These are phyloP conservation scores for Erebia ligea DNA, from an alignment of 2,888 invertebrate species.

Conservation along the genomic window DNA sequence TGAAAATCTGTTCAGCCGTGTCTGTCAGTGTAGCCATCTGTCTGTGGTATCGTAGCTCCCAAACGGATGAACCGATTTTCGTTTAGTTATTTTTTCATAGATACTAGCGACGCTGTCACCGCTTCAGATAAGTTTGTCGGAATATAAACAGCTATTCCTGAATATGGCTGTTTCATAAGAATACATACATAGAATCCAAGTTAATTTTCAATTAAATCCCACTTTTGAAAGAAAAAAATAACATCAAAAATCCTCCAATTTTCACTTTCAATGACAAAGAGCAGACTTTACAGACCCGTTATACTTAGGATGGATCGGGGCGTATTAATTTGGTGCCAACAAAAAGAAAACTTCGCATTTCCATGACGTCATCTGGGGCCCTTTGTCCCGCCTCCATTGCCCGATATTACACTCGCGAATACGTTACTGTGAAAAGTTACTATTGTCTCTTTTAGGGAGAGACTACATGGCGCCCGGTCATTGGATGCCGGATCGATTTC, in stretches of 20 bases:
- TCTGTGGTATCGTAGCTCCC: too few relatives aligned
- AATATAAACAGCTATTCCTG: too few relatives aligned
- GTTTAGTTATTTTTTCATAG: too few relatives aligned
- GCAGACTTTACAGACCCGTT: conserved; percentile 30
- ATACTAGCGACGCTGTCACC: too few relatives aligned
- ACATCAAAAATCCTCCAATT: neutral
- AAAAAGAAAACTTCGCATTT: conserved; percentile 37
- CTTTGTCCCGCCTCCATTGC: conserved; percentile 32
- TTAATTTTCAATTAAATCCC: too few relatives aligned
- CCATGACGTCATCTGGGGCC: conserved; percentile 35
- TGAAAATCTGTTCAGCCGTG: too few relatives aligned
- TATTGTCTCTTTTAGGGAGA: conserved; percentile 11
- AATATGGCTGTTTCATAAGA: too few relatives aligned
- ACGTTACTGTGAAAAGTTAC: conserved; percentile 20
- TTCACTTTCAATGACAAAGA: conserved; percentile 11
- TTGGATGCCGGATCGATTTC: neutral
- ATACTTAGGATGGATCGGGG: conserved; percentile 39
- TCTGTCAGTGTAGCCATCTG: too few relatives aligned
- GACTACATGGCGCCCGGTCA: conserved; percentile 10
- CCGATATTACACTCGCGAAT: conserved; percentile 32
- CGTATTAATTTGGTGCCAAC: conserved; percentile 43
- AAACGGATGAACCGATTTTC: too few relatives aligned
- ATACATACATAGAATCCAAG: too few relatives aligned
- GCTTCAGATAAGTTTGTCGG: too few relatives aligned
- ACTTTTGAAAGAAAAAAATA: neutral